These are phyloP conservation scores for Rhopalosiphum padi DNA, from an alignment of 1,140 invertebrate genomes.

Conservation along the genomic window DNA sequence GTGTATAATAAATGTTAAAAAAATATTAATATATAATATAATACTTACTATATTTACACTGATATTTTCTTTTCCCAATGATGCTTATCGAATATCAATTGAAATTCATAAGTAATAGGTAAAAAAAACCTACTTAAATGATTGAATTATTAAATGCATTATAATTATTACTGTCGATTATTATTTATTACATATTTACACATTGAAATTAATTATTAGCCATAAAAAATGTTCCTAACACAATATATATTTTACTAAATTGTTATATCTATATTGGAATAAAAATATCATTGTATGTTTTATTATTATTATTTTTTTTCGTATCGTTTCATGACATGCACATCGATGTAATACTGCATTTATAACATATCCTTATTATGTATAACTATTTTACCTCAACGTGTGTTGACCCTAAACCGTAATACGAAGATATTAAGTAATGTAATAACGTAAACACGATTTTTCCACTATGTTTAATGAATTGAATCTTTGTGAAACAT, in stretches of 20 bases:
- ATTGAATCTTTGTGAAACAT: too few relatives aligned
- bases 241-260: not conserved
- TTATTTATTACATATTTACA: not conserved
- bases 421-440: not conserved
- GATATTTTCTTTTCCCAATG: not conserved
- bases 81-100: not conserved
- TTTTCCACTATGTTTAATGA: not conserved
- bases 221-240: not conserved
- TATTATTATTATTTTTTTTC: not conserved
- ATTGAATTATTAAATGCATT: not conserved
- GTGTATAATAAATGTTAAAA: not conserved
- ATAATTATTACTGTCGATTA: not conserved
- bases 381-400: not conserved
- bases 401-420: not conserved
- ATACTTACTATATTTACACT: not conserved
- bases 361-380: not conserved
- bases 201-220: not conserved
- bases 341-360: not conserved
- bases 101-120: not conserved
- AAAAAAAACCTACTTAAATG: not conserved
- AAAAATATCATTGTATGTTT: not conserved
- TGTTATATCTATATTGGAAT: not conserved
- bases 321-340: not conserved
- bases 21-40: not conserved
- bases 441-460: not conserved